Evolutionary conservation across 1,140 invertebrate species (phyloP).

Genomic region (Proales similis): DNA sequence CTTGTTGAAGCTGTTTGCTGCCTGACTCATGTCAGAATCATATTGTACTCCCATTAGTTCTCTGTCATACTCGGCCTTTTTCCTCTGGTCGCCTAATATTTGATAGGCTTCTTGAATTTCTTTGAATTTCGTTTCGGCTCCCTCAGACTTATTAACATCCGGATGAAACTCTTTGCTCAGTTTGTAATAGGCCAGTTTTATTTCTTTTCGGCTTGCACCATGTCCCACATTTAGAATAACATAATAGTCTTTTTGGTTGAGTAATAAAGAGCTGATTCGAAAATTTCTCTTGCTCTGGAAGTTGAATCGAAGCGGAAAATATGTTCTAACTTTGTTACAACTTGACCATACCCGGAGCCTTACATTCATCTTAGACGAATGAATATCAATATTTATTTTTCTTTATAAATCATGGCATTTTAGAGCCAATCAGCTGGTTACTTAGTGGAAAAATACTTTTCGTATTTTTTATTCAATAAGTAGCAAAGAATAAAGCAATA

Average conservation of each 20-base stretch:
- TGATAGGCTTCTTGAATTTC: conserved; percentile 23
- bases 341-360: no score
- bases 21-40: not conserved
- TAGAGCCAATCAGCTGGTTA: no score
- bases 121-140: conserved; percentile 22
- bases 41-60: conserved; percentile 7
- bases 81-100: conserved; percentile 25
- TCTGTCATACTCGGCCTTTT: conserved; percentile 24
- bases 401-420: no score
- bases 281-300: no score
- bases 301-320: no score
- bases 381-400: no score
- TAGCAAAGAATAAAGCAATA: no score
- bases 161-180: conserved; percentile 34
- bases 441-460: no score
- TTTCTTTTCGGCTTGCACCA: conserved; percentile 19
- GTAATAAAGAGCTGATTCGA: no score
- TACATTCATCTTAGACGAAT: no score
- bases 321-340: no score
- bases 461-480: no score
- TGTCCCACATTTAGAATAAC: not conserved
- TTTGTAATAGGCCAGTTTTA: conserved; percentile 33
- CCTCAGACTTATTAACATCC: not conserved
- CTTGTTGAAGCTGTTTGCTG: not conserved
- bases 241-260: conserved; percentile 35